Base-by-base conservation (phyloP, 2,888 invertebrate genomes). In the Gryllus longicercus region DNA sequence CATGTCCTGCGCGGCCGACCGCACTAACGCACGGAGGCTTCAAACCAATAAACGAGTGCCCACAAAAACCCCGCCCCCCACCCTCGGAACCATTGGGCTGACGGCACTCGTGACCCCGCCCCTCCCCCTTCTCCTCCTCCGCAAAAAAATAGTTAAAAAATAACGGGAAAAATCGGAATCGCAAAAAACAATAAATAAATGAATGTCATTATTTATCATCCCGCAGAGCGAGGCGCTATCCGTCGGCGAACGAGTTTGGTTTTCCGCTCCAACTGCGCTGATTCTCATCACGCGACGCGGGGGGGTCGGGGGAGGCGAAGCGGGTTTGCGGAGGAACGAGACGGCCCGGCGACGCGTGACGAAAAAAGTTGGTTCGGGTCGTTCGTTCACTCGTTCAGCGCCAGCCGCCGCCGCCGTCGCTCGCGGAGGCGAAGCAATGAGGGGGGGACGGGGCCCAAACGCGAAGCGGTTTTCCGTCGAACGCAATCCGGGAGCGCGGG, bases 191-290 rank as follows among this genome's bases (percentile, higher is more conserved):
- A 63, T 63, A 63, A 63, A 63, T 63, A 63, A 63, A 63, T 63
- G 63, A 63, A 63, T 63, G 12, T 63, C 63, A 63, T 63, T 63
- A 63, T 63, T 63, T 63, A 63, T 63, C 63, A 63, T 63, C 63
- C 63, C 63, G 63, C 63, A 63, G 63, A 63, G 63, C 63, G 63
- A 63, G 63, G 63, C 63, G 63, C n/a, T 63, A 63, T 63, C 63
- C 16, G 63, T 14, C 63, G 63, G 14, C 63, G 63, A 63, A 63
- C 63, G 63, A 63, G 63, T 63, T 63, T 63, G 14, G 63, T 63
- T 63, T 63, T 63, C 63, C 63, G 63, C 63, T 63, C 63, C 16
- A 63, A 63, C 14, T 18, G 63, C 63, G 63, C 63, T 63, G 63
- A 63, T 63, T 63, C 63, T 63, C 63, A 63, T 63, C 63, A 63